These are phyloP conservation scores for Serrognathus titanus DNA, from an alignment of 2,888 invertebrate species.

Conservation along the genomic window DNA sequence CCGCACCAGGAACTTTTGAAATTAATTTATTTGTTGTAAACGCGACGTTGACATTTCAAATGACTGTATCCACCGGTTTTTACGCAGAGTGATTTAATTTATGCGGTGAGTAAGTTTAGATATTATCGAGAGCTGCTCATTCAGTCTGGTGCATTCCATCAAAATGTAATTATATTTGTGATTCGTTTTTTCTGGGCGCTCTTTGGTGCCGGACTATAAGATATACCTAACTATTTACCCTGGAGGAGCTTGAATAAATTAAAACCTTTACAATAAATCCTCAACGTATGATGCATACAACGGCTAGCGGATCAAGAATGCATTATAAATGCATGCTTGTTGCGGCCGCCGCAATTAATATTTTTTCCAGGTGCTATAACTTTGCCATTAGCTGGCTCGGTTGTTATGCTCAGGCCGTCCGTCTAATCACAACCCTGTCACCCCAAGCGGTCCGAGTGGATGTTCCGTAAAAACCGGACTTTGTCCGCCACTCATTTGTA, in stretches of 20 bases:
- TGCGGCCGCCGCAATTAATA: conserved; percentile 41
- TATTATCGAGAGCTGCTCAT: conserved; percentile 25
- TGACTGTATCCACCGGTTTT: not conserved
- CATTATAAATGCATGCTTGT: conserved; percentile 42
- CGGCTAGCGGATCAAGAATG: conserved; percentile 40
- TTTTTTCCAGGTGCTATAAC: conserved; percentile 37
- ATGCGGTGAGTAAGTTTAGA: conserved; percentile 5
- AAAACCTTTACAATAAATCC: conserved; percentile 49
- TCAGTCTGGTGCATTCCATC: conserved; percentile 39
- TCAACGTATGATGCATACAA: conserved; percentile 43
- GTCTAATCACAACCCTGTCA: conserved; percentile 43
- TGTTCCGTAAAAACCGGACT: conserved; percentile 1
- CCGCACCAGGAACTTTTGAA: conserved; percentile 18
- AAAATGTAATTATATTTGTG: conserved; percentile 45
- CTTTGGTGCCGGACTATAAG: conserved; percentile 39
- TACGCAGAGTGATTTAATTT: conserved; percentile 4
- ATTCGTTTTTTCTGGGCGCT: conserved; percentile 39
- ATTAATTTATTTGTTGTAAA: conserved; percentile 26
- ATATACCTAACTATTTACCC: conserved; percentile 43
- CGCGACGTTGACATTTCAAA: conserved; percentile 18
- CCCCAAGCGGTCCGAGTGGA: conserved; percentile 34
- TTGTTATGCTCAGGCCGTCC: conserved; percentile 23
- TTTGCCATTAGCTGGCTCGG: conserved; percentile 32
- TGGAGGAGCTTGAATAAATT: conserved; percentile 45
- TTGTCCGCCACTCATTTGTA: not conserved